Evolutionary conservation across 2,113 vertebrate species (phyloP), one percentile per base, ranked within the genome.

Genomic region (Pyxicephalus adspersus): DNA sequence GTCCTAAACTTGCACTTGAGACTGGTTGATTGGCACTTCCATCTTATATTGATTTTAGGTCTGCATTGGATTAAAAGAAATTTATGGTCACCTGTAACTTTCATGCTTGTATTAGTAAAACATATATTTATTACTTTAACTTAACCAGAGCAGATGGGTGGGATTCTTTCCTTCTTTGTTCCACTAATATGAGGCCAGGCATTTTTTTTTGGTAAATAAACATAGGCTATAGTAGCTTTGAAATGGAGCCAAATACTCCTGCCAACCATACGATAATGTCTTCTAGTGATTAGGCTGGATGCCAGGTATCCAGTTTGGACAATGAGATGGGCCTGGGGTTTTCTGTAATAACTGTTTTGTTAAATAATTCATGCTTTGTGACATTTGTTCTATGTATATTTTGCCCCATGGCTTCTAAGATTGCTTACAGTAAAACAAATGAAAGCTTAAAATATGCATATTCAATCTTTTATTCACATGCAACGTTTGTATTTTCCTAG

Each of bases 301-400:
- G 26, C 45, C 5, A 29, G 31, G 23, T 77, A 54, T 52, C 50
- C 45, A 25, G 45, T 77, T 63, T 50, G 18, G 61, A 9, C 29
- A 13, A 54, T 29, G 22, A 77, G 22, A 54, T 67, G 28, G 52
- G 38, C 26, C 50, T n/a, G 38, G 26, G 61, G 64, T 55, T 65
- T 66, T 38, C 15, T 78, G 25, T 28, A 57, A 58, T 23, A 52
- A 29, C 8, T 17, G 18, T 4, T n/a, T 57, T 68, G 58, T 58
- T 79, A 79, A 58, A 79, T 78, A 25, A 78, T 66, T 78, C 50
- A 79, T 79, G 26, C n/a, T 38, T 28, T 19, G 25, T 26, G 31
- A 79, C 54, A 79, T 79, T 29, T 79, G 60, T 26, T 60, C 52
- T 60, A 9, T 68, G n/a, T 64, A 58, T 78, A 67, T 67, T 67